phyloP scores from a whole-genome alignment of 2,888 invertebrate species.

The Argyresthia goedartella region DNA sequence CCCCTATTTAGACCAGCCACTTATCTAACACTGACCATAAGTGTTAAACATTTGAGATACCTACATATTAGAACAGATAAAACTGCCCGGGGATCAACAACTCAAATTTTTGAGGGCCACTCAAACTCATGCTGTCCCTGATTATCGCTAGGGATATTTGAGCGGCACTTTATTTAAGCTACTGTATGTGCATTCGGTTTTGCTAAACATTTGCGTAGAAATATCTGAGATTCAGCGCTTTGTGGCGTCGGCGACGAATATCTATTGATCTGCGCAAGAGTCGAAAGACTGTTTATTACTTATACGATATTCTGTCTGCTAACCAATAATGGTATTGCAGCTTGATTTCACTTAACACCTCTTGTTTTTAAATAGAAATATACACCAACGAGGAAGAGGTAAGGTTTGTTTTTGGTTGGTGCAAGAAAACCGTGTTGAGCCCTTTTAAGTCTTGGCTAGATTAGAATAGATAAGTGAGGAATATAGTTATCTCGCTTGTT shows the following conservation, averaged over 20 bases:
- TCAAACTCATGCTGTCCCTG: too few relatives aligned
- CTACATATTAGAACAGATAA: too few relatives aligned
- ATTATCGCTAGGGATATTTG: too few relatives aligned
- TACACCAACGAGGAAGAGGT: neutral
- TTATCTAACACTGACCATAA: too few relatives aligned
- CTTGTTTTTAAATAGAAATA: neutral
- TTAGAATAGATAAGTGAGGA: constrained; percentile 24
- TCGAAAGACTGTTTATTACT: neutral
- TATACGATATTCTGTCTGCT: neutral
- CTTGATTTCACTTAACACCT: constrained; percentile 28
- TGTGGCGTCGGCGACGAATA: neutral
- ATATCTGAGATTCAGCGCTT: neutral
- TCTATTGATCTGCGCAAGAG: neutral
- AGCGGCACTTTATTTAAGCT: too few relatives aligned
- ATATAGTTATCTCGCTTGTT: constrained; percentile 22
- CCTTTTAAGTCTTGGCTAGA: constrained; percentile 8
- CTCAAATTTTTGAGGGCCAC: too few relatives aligned
- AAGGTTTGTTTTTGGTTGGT: neutral
- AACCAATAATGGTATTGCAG: constrained; percentile 12
- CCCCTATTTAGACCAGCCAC: too few relatives aligned
- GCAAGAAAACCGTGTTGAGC: neutral
- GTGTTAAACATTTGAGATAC: too few relatives aligned
- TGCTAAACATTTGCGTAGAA: too few relatives aligned
- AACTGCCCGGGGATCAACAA: too few relatives aligned
- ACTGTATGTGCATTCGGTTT: too few relatives aligned